These are phyloP conservation scores for Smittia aterrima DNA, from an alignment of 2,888 invertebrate species.

Conservation along the genomic window DNA sequence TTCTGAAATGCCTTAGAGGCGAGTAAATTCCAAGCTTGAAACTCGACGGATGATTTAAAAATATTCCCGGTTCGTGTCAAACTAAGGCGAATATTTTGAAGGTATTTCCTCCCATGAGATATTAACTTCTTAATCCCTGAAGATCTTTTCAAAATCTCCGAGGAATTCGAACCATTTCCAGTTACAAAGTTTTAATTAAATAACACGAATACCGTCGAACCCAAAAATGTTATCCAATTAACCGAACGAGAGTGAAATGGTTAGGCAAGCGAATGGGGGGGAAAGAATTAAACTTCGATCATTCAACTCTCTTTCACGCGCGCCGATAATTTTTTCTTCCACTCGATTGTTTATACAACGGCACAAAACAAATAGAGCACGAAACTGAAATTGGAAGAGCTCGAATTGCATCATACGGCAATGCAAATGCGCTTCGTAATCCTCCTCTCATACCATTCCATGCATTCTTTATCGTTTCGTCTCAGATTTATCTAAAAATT, in stretches of 20 bases:
- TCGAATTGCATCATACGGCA: conserved; percentile 17
- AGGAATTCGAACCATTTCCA: background rate
- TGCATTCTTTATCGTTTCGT: background rate
- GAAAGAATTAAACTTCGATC: background rate
- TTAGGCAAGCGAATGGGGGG: background rate
- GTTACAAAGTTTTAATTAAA: background rate
- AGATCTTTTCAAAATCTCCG: background rate
- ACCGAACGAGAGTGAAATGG: background rate
- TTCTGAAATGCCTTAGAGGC: too few species aligned
- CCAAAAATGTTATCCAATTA: conserved; percentile 3
- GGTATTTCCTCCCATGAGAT: too few species aligned
- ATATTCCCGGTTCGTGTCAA: too few species aligned
- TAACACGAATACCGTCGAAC: background rate
- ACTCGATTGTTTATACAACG: background rate
- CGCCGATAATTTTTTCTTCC: background rate
- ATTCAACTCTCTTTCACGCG: background rate
- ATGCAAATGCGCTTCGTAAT: conserved; percentile 1
- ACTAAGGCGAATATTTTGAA: too few species aligned
- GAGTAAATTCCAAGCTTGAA: background rate
- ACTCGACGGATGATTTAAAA: background rate
- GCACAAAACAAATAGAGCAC: conserved; percentile 18
- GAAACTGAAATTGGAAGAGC: conserved; percentile 6
- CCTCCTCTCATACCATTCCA: background rate
- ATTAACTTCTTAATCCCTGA: too few species aligned
- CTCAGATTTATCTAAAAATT: background rate